A percentile compares a stretch with the other conserved stretches of the same genome.
Evolutionary conservation across 2,888 invertebrate genomes (phyloP).

Genomic region (Chrysotoxum bicinctum): DNA sequence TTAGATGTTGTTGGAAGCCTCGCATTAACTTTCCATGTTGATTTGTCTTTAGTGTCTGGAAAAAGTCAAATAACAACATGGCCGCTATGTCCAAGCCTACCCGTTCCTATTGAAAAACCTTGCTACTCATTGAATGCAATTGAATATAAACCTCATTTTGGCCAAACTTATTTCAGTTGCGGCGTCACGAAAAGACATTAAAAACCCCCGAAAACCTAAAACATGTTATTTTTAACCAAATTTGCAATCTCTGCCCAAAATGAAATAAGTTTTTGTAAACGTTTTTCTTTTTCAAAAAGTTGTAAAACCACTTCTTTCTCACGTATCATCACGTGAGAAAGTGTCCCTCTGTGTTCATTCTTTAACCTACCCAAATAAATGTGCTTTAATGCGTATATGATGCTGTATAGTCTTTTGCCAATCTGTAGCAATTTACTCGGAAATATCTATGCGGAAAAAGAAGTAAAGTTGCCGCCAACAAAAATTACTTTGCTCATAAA

Average conservation of each 20-base stretch:
- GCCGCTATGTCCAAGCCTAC: too few species aligned
- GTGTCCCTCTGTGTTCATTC: not conserved
- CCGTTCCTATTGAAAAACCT: too few species aligned
- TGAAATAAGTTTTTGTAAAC: too few species aligned
- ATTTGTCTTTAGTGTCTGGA: too few species aligned
- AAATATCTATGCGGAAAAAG: slow-evolving; percentile 31
- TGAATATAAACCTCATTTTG: not conserved
- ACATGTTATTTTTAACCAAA: not conserved
- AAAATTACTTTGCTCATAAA: slow-evolving; percentile 54
- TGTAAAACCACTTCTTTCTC: slow-evolving; percentile 11
- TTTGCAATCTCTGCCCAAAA: not conserved
- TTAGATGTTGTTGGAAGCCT: too few species aligned
- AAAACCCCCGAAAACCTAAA: not conserved
- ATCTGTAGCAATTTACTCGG: too few species aligned
- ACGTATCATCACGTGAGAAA: not conserved
- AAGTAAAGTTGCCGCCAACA: slow-evolving; percentile 48
- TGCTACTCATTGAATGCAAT: too few species aligned
- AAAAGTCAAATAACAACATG: too few species aligned
- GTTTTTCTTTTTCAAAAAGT: too few species aligned
- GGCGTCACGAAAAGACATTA: not conserved
- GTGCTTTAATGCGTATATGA: slow-evolving; percentile 3
- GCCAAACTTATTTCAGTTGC: not conserved
- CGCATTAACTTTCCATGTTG: too few species aligned
- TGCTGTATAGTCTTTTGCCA: slow-evolving; percentile 20
- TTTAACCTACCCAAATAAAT: not conserved